Conservation (phyloP, 2,797 vertebrate species). For the Pygocentrus nattereri region DNA sequence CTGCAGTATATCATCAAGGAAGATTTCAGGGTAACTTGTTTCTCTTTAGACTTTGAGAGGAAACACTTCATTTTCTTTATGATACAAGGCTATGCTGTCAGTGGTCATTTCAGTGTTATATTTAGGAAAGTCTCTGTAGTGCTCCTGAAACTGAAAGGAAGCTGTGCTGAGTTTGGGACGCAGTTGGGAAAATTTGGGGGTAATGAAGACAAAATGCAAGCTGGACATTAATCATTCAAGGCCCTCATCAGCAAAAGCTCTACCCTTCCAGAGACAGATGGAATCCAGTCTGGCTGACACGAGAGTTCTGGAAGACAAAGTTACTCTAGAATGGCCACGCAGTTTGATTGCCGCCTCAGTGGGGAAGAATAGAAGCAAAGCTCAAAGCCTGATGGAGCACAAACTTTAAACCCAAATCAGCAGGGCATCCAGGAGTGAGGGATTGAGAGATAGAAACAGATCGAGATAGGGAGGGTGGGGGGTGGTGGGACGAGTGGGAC, state of each 20-base stretch:
- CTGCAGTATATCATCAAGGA: conserved; percentile 6
- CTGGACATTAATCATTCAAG: conserved; percentile 55
- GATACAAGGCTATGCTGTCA: conserved; percentile 32
- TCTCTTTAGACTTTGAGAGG: conserved; percentile 19
- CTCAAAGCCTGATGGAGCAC: conserved; percentile 70
- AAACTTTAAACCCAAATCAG: conserved; percentile 77
- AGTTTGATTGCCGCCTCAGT: conserved; percentile 49
- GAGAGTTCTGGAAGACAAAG: conserved; percentile 54
- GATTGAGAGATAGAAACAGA: not conserved
- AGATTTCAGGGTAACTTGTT: conserved; percentile 7
- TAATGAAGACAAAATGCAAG: conserved; percentile 52
- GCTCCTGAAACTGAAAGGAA: conserved; percentile 54
- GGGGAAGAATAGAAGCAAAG: conserved; percentile 58
- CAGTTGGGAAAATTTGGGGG: conserved; percentile 31
- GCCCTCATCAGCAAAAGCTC: conserved; percentile 54
- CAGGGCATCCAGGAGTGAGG: conserved; percentile 61
- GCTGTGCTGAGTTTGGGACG: conserved; percentile 52
- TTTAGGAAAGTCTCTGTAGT: conserved; percentile 41
- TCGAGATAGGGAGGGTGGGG: not conserved
- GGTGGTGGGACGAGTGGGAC: not conserved
- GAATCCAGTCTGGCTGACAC: conserved; percentile 38
- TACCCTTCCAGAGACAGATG: conserved; percentile 63
- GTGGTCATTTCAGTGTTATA: conserved; percentile 55
- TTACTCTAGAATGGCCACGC: conserved; percentile 52
- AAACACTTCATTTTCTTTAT: conserved; percentile 42